Base-by-base conservation (phyloP, 2,797 vertebrate genomes). In the Ibycter americanus region DNA sequence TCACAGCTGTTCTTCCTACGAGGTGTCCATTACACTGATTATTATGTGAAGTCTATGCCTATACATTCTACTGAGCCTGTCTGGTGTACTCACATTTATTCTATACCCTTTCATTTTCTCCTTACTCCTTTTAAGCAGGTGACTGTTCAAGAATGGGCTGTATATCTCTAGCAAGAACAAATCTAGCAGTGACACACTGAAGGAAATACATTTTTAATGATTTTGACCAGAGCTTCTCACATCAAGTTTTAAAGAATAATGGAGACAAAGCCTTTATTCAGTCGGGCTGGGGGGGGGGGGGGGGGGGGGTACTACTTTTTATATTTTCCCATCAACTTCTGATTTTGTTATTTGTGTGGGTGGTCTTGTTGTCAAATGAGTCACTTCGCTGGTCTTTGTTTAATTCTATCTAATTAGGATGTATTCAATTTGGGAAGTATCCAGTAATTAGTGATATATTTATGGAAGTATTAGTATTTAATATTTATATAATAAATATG, bases 381-480 rank as follows among this genome's bases (percentile, higher is more conserved):
- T 83, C 90, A 85, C 47, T 93, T 93, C 87, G 90, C 90, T 96
- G 56, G 59, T 76, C 78, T 93, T 87, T 42, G 27, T 92, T 92
- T 94, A 76, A 84, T 84, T 83, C 79, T 68, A 0, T 94, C 34
- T 96, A 94, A 95, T 93, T 87, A 86, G 62, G 54, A 78, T 4
- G 2, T 72, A 72, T 67, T 96, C 77, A 88, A 15, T 90, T 82
- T 95, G 84, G 90, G 55, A 94, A 87, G 74, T 59, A 77, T 83
- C 90, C 89, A 89, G 83, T 66, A 93, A 82, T 95, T 96, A 94
- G 31, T 6, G 3, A 76, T 55, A 76, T 89, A 84, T 96, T 95
- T 93, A 73, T 92, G 81, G 82, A 95, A 89, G 89, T 94, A 93
- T 95, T 97, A 87, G 32, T 89, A 92, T 94, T 89, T 73, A 89